phyloP scores from a whole-genome alignment of 2,113 vertebrate species.

The Tachuris rubrigastra region DNA sequence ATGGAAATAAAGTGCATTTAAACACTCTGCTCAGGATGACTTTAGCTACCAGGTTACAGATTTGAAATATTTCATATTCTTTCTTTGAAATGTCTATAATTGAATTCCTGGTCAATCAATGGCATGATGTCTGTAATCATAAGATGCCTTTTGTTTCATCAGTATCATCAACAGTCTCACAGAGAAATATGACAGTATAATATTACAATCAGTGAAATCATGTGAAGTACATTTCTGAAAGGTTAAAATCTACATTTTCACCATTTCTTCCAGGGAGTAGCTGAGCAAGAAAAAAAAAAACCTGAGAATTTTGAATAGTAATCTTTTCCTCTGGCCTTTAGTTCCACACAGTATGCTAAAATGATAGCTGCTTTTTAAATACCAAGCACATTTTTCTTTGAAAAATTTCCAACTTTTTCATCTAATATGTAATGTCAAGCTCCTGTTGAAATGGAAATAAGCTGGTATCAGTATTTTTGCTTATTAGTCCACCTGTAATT shows the following conservation, averaged over 20 bases:
- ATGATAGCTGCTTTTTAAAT: slow-evolving; percentile 42
- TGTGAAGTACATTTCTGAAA: slow-evolving; percentile 12
- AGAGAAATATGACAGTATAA: background rate
- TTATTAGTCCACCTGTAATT: slow-evolving; percentile 35
- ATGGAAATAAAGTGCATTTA: background rate
- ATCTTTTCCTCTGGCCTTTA: slow-evolving; percentile 47
- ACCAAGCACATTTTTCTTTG: slow-evolving; percentile 31
- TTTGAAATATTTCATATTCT: background rate
- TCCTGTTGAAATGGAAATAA: slow-evolving; percentile 33
- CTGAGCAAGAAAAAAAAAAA: background rate
- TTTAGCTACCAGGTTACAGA: background rate
- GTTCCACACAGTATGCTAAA: slow-evolving; percentile 30
- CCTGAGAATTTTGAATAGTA: background rate
- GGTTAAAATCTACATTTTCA: slow-evolving; percentile 51
- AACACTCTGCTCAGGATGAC: background rate
- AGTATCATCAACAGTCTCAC: background rate
- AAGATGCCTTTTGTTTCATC: background rate
- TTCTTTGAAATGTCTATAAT: background rate
- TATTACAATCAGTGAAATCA: background rate
- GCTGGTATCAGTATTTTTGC: slow-evolving; percentile 16
- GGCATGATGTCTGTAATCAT: background rate
- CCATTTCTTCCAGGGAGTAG: background rate
- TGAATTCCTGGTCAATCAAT: background rate
- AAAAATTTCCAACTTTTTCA: slow-evolving; percentile 30
- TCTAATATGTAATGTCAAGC: background rate